Evolutionary conservation across 2,888 invertebrate genomes (phyloP), one percentile per base, ranked within the genome.

Genomic region (Drosophila acutilabella): DNA sequence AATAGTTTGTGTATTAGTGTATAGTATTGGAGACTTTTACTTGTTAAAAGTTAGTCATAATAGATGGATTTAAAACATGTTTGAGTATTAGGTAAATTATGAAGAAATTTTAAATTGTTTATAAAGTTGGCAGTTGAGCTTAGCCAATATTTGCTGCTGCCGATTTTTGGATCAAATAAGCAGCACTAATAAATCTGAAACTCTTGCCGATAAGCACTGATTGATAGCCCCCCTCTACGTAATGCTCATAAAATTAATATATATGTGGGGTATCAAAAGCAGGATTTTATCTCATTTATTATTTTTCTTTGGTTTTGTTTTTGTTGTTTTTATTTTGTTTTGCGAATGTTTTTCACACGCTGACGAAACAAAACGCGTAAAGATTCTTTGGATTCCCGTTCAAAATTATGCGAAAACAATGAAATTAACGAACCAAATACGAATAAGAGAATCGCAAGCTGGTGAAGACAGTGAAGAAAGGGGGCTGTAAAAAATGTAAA

Each of bases 361-460:
- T 23, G 23, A 11, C n/a, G 40, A 53, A 60, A 38, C n/a, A 36
- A 30, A 48, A 26, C 11, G 54, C 40, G 44, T 16, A 33, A 41
- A 68, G 48, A 51, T 42, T 54, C 69, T 67, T 50, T 51, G 48
- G 71, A 72, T 45, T 69, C 47, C 48, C 54, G 8, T 53, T 61
- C 65, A 76, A 69, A 71, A 78, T 76, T 84, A 73, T 83, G 87
- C 78, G 78, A 86, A 82, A 89, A 88, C 89, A 89, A 89, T 87
- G 85, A 89, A 89, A 84, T 86, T 89, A 89, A 89, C 89, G 84
- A 89, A 88, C 80, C 89, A 86, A 82, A 83, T 72, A 79, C 81
- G 78, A 80, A 74, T 70, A 78, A 71, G 78, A 70, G 75, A 81
- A 81, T 80, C 78, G 78, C 81, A 56, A 74, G 59, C 58, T 61